Conservation (phyloP, 2,797 vertebrate species). For the Dicrostonyx torquatus region DNA sequence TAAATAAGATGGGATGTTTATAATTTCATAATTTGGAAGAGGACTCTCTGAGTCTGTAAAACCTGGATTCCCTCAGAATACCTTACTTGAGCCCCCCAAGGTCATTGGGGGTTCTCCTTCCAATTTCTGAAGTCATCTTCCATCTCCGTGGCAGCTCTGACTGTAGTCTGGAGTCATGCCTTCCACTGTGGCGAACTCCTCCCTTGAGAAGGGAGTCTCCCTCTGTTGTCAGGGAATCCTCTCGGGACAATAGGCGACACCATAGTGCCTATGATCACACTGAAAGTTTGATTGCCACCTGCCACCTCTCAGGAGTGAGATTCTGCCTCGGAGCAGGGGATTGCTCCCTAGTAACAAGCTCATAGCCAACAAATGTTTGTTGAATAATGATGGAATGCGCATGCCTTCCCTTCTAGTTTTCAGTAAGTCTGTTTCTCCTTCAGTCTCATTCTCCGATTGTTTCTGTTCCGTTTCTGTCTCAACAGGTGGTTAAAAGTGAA, state of each 20-base stretch:
- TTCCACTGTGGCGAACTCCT: background rate
- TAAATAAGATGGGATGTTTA: background rate
- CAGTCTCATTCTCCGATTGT: background rate
- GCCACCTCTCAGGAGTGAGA: background rate
- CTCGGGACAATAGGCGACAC: background rate
- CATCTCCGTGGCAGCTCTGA: background rate
- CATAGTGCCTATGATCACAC: background rate
- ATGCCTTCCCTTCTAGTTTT: background rate
- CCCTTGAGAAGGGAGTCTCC: background rate
- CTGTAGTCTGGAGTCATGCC: background rate
- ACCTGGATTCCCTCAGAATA: background rate
- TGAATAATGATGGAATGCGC: background rate
- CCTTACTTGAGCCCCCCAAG: background rate
- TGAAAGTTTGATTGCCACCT: background rate
- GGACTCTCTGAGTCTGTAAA: background rate
- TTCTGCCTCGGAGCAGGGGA: background rate
- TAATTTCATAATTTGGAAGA: background rate
- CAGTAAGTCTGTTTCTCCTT: background rate
- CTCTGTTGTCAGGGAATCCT: background rate
- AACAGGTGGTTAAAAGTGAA: background rate
- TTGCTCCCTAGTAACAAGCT: background rate
- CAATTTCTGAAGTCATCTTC: background rate
- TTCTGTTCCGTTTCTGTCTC: background rate
- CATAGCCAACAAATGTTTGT: background rate
- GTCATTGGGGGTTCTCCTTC: background rate